These are phyloP conservation scores for Epirrita christyi DNA, from an alignment of 2,888 invertebrate species.

Conservation along the genomic window DNA sequence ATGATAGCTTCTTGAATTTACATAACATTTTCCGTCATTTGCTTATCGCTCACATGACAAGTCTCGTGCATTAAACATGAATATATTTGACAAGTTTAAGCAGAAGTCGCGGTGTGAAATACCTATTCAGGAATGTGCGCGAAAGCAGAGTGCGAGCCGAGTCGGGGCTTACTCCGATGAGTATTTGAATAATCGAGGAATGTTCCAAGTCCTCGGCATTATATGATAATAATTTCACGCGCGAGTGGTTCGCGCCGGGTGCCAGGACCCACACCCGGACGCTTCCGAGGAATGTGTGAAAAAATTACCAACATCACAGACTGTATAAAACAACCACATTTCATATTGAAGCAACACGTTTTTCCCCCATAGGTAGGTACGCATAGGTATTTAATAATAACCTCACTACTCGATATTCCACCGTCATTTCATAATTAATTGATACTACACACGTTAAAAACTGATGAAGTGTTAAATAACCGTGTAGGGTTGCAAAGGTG, in stretches of 20 bases:
- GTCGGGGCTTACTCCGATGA: slow-evolving; percentile 59
- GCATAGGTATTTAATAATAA: slow-evolving; percentile 53
- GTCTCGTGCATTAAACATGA: slow-evolving; percentile 77
- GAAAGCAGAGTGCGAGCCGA: slow-evolving; percentile 45
- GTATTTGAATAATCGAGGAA: slow-evolving; percentile 81
- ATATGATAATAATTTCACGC: slow-evolving; percentile 84
- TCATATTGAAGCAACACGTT: slow-evolving; percentile 33
- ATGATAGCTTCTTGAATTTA: slow-evolving; percentile 78
- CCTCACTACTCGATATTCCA: slow-evolving; percentile 39
- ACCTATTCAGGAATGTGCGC: slow-evolving; percentile 64
- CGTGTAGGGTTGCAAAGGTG: slow-evolving; percentile 36
- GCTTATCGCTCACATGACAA: slow-evolving; percentile 82
- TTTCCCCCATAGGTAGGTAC: slow-evolving; percentile 51
- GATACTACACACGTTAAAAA: slow-evolving; percentile 71
- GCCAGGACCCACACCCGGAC: slow-evolving; percentile 50
- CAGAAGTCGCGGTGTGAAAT: slow-evolving; percentile 63
- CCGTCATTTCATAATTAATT: slow-evolving; percentile 70
- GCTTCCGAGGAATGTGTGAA: slow-evolving; percentile 74
- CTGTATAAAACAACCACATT: slow-evolving; percentile 40
- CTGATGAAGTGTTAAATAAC: slow-evolving; percentile 66
- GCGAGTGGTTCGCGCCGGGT: slow-evolving; percentile 65
- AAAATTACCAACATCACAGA: slow-evolving; percentile 59
- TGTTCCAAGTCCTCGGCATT: slow-evolving; percentile 72
- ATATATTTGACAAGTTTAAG: slow-evolving; percentile 80
- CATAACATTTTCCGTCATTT: slow-evolving; percentile 83